Evolutionary conservation across 2,113 vertebrate species (phyloP).

Genomic region (Podilymbus podiceps): DNA sequence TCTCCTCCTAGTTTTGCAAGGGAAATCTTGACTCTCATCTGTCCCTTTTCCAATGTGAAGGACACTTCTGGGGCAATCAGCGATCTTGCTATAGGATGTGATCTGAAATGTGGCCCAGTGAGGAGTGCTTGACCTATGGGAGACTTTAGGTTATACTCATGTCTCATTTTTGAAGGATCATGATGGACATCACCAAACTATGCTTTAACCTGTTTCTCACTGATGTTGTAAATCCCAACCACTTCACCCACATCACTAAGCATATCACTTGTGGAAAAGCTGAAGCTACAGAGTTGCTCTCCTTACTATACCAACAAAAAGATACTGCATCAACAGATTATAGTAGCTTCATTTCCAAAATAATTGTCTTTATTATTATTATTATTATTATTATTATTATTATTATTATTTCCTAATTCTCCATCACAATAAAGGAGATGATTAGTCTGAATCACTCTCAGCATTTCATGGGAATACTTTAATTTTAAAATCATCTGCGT

Average conservation of each 20-base stretch:
- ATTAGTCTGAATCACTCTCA: not conserved
- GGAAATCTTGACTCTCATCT: not conserved
- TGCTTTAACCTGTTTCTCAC: not conserved
- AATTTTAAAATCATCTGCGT: not conserved
- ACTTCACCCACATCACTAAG: not conserved
- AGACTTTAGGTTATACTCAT: fast-evolving
- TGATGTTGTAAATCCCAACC: not conserved
- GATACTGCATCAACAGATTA: not conserved
- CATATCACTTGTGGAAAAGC: not conserved
- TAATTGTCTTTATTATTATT: too few relatives aligned
- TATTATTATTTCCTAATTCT: not conserved
- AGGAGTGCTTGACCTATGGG: not conserved
- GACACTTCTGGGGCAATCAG: not conserved
- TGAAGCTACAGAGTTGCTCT: not conserved
- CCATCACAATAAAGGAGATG: not conserved
- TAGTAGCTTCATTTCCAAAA: not conserved
- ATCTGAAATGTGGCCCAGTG: not conserved
- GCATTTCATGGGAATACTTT: not conserved
- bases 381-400: not conserved
- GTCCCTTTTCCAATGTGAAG: not conserved
- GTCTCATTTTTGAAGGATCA: not conserved
- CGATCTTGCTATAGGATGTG: not conserved
- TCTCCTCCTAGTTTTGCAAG: not conserved
- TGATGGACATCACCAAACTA: not conserved
- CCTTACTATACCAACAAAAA: not conserved